Conservation (phyloP, 1,140 invertebrate species). For the Cydia strobilella region DNA sequence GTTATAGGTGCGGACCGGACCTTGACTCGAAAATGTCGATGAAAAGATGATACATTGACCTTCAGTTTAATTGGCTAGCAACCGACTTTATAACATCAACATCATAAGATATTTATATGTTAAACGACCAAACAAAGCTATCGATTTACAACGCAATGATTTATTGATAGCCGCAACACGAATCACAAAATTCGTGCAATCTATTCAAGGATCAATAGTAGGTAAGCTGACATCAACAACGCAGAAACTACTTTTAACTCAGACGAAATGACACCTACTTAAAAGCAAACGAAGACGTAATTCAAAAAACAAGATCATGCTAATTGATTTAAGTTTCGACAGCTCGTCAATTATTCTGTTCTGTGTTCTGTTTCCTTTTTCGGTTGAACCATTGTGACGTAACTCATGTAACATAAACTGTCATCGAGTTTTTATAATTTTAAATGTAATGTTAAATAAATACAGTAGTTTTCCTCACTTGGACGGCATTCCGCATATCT, state of each 20-base stretch:
- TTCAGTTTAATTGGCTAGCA: constrained; percentile 24
- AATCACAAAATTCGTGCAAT: constrained; percentile 1
- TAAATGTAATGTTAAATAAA: constrained; percentile 17
- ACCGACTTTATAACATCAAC: not conserved
- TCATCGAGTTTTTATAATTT: not conserved
- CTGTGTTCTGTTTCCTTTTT: not conserved
- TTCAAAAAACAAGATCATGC: not conserved
- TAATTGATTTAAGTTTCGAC: constrained; percentile 13
- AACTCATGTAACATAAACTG: not conserved
- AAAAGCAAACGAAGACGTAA: not conserved
- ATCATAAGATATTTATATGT: not conserved
- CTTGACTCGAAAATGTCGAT: constrained; percentile 51
- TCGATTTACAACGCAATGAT: constrained; percentile 1
- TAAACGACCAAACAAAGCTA: not conserved
- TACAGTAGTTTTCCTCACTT: not conserved
- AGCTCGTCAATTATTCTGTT: constrained; percentile 14
- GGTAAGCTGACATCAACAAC: constrained; percentile 12
- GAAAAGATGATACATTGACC: constrained; percentile 37
- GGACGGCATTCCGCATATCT: constrained; percentile 5
- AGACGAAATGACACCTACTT: constrained; percentile 9
- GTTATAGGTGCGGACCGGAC: constrained; percentile 61
- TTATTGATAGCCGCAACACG: constrained; percentile 21
- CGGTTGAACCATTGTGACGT: not conserved
- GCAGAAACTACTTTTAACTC: constrained; percentile 23
- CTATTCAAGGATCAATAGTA: constrained; percentile 24